These are phyloP conservation scores for Climacteris rufus DNA, from an alignment of 2,113 vertebrate genomes.

Conservation along the genomic window DNA sequence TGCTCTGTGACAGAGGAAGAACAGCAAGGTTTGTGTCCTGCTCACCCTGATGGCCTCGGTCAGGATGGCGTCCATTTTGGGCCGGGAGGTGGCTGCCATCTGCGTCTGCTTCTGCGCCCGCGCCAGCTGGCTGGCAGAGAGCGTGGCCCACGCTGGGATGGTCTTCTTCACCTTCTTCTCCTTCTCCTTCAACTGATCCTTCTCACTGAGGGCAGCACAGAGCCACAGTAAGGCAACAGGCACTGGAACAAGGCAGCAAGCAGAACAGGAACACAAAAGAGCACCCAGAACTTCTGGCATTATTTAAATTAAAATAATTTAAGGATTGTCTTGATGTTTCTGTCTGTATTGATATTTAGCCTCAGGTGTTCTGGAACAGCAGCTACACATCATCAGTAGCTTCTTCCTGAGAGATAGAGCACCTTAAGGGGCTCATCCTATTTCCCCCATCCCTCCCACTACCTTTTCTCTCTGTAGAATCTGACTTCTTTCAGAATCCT, in stretches of 20 bases:
- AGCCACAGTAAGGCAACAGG: not conserved
- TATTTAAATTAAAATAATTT: not conserved
- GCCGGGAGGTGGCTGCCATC: constrained; percentile 83
- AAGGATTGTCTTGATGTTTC: not conserved
- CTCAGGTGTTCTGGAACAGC: not conserved
- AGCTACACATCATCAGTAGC: not conserved
- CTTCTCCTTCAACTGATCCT: constrained; percentile 88
- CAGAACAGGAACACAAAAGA: not conserved
- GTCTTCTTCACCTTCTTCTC: constrained; percentile 94
- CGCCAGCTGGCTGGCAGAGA: constrained; percentile 85
- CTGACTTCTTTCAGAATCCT: not conserved
- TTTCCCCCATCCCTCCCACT: not conserved
- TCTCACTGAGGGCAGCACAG: constrained; percentile 75
- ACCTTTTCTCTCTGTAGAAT: not conserved
- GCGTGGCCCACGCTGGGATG: constrained; percentile 93
- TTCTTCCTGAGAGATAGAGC: not conserved
- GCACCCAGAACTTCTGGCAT: not conserved
- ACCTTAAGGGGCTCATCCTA: not conserved
- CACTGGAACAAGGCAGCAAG: not conserved
- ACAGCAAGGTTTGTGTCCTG: not conserved
- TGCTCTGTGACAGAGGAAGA: not conserved
- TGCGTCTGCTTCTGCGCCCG: constrained; percentile 83
- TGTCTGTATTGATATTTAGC: not conserved
- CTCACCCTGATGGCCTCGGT: constrained; percentile 90
- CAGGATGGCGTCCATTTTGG: constrained; percentile 92